phyloP scores from a whole-genome alignment of 1,140 invertebrate genomes.

The Neotoxoptera formosana region DNA sequence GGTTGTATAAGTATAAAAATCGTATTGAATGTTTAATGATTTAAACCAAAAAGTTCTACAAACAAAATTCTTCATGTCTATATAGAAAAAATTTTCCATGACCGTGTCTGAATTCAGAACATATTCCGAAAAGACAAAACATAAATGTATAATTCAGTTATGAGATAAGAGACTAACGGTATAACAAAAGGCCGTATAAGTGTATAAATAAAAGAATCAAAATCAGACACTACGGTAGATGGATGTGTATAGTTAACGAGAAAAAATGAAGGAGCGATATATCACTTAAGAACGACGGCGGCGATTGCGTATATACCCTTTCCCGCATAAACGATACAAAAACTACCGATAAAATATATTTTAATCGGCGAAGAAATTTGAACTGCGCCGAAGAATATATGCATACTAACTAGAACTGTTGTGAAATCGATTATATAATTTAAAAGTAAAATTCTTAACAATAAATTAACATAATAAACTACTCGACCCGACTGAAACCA shows the following conservation, averaged over 20 bases:
- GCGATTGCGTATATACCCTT: not conserved
- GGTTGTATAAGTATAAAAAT: too few species aligned
- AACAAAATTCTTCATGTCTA: not conserved
- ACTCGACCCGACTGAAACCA: not conserved
- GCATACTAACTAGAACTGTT: not conserved
- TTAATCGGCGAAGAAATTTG: not conserved
- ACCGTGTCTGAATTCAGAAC: too few species aligned
- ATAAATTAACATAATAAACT: not conserved
- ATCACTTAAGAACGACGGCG: not conserved
- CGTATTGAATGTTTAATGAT: too few species aligned
- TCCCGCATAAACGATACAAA: not conserved
- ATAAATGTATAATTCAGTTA: constrained; percentile 12
- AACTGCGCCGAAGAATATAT: not conserved
- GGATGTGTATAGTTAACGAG: not conserved
- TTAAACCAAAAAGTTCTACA: too few species aligned
- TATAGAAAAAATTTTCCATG: too few species aligned
- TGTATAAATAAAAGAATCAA: constrained; percentile 10
- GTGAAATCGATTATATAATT: not conserved
- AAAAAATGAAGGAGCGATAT: not conserved
- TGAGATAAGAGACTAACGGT: not conserved
- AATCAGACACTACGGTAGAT: not conserved
- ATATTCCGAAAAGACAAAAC: not conserved
- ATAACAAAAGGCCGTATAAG: not conserved
- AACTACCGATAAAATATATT: not conserved
- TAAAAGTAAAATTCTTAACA: not conserved